phyloP scores from a whole-genome alignment of 2,797 vertebrate genomes.

The Pygocentrus nattereri region DNA sequence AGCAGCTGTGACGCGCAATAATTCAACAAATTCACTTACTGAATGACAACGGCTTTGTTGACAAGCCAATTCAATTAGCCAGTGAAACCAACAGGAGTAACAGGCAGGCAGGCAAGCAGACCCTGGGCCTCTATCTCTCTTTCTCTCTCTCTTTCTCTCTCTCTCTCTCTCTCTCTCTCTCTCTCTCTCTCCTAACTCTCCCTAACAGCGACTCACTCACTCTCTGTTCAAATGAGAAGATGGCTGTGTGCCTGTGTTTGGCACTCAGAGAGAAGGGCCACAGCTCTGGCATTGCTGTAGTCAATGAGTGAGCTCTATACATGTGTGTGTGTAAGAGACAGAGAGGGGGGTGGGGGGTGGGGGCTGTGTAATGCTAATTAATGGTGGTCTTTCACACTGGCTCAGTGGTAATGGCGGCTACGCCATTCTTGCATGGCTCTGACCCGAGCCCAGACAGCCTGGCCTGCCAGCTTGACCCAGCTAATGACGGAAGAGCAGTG shows the following conservation, averaged over 20 bases:
- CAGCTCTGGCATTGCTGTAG: constrained; percentile 53
- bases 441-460: constrained; percentile 59
- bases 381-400: constrained; percentile 59
- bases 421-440: constrained; percentile 48
- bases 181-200: constrained; percentile 46
- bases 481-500: constrained; percentile 59
- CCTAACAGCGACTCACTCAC: constrained; percentile 42
- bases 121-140: constrained; percentile 51
- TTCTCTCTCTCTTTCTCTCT: constrained; percentile 40
- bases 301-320: constrained; percentile 53
- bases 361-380: constrained; percentile 61
- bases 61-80: constrained; percentile 92
- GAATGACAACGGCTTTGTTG: constrained; percentile 92
- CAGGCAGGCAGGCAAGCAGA: constrained; percentile 69
- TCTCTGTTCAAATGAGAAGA: constrained; percentile 63
- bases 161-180: constrained; percentile 18
- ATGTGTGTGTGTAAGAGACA: constrained; percentile 28
- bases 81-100: constrained; percentile 85
- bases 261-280: constrained; percentile 72
- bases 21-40: constrained; percentile 89
- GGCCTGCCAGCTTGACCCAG: constrained; percentile 71
- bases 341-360: constrained; percentile 22
- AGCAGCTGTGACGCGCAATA: constrained; percentile 85
- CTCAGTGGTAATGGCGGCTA: constrained; percentile 52
- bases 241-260: constrained; percentile 85